These are phyloP conservation scores for Brachyrhaphis roseni DNA, from an alignment of 2,797 vertebrate genomes.

Conservation along the genomic window DNA sequence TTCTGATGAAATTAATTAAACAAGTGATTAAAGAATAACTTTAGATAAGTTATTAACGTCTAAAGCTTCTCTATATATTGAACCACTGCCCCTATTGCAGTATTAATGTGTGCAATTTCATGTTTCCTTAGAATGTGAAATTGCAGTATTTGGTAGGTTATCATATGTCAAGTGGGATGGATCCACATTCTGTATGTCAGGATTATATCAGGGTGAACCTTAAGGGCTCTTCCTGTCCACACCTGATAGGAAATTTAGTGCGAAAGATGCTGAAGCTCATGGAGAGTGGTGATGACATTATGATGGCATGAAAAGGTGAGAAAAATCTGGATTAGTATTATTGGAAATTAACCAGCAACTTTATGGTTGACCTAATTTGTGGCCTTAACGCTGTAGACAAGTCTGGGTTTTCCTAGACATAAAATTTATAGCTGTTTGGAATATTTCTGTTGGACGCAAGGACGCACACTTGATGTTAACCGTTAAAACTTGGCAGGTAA, in stretches of 20 bases:
- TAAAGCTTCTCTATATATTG: background rate
- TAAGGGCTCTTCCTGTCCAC: background rate
- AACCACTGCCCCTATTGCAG: background rate
- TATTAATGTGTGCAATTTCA: background rate
- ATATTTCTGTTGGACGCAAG: too few species aligned
- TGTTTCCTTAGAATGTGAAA: background rate
- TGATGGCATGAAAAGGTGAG: background rate
- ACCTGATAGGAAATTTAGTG: background rate
- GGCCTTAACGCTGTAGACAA: background rate
- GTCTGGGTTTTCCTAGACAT: background rate
- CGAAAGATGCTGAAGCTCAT: background rate
- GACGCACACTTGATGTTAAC: background rate
- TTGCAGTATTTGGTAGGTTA: background rate
- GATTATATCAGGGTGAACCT: background rate
- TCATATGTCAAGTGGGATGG: background rate
- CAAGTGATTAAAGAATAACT: background rate
- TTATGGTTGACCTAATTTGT: background rate
- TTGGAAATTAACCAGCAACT: background rate
- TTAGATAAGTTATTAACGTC: background rate
- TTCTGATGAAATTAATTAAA: background rate
- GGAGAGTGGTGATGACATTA: background rate
- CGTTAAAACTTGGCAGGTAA: background rate
- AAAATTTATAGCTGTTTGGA: background rate
- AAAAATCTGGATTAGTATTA: background rate
- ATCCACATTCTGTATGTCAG: background rate